phyloP scores from a whole-genome alignment of 1,140 invertebrate species.

The Temnothorax longispinosus region DNA sequence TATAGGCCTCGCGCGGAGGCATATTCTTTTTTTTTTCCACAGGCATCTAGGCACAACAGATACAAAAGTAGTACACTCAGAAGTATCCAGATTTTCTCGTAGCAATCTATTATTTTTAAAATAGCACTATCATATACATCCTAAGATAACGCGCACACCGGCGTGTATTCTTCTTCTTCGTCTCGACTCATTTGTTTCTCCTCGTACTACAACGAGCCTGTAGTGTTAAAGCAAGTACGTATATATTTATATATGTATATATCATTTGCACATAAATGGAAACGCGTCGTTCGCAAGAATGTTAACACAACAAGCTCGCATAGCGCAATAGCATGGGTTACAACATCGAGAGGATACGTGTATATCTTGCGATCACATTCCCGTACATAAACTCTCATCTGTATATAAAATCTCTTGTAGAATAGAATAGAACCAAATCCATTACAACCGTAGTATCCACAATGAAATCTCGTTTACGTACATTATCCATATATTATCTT shows the following conservation, averaged over 20 bases:
- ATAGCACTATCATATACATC: constrained; percentile 77
- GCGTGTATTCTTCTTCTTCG: constrained; percentile 59
- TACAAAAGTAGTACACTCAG: constrained; percentile 77
- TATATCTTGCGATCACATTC: constrained; percentile 52
- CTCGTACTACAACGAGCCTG: constrained; percentile 66
- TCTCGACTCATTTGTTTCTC: constrained; percentile 47
- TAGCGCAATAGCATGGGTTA: constrained; percentile 62
- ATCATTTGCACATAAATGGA: constrained; percentile 69
- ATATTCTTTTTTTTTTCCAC: constrained; percentile 68
- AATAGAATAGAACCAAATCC: constrained; percentile 53
- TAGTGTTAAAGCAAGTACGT: constrained; percentile 72
- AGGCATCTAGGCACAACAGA: constrained; percentile 80
- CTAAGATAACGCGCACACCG: constrained; percentile 67
- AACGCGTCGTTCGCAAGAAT: constrained; percentile 66
- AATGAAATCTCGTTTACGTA: constrained; percentile 52
- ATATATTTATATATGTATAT: constrained; percentile 71
- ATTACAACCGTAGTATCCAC: constrained; percentile 41
- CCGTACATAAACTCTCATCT: constrained; percentile 25
- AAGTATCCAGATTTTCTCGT: constrained; percentile 70
- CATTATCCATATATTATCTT: constrained; percentile 54
- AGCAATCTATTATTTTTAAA: constrained; percentile 74
- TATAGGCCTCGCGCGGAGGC: constrained; percentile 41
- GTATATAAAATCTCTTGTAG: constrained; percentile 65
- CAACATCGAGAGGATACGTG: constrained; percentile 68
- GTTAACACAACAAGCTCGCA: constrained; percentile 72